These are phyloP conservation scores for Choristoneura fumiferana DNA, from an alignment of 1,140 invertebrate species.

Conservation along the genomic window DNA sequence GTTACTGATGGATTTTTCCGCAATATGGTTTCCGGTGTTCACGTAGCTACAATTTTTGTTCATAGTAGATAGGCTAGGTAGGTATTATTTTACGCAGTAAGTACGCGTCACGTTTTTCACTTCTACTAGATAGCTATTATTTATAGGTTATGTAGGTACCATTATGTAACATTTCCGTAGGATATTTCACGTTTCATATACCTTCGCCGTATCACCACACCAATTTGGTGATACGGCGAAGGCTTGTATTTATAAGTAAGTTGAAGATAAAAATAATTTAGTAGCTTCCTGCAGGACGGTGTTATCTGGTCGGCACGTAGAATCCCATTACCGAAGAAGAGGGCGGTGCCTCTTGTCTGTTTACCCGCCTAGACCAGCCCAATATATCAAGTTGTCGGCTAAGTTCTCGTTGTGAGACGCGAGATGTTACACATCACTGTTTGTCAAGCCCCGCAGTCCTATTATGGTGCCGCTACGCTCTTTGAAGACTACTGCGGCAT, in stretches of 20 bases:
- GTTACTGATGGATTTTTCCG: background rate
- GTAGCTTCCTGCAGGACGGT: slow-evolving; percentile 42
- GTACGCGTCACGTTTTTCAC: too few relatives aligned
- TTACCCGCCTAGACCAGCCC: slow-evolving; percentile 65
- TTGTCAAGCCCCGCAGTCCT: slow-evolving; percentile 54
- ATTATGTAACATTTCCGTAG: background rate
- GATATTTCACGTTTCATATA: background rate
- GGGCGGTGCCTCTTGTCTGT: slow-evolving; percentile 42
- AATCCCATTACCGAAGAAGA: background rate
- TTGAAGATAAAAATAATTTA: slow-evolving; percentile 68
- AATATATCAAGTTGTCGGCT: slow-evolving; percentile 72
- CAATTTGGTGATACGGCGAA: background rate
- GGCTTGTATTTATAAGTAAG: slow-evolving; percentile 23
- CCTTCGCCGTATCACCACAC: too few relatives aligned
- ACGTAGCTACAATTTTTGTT: background rate
- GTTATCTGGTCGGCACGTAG: slow-evolving; percentile 44
- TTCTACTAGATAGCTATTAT: too few relatives aligned
- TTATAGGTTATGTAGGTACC: too few relatives aligned
- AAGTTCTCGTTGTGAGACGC: slow-evolving; percentile 47
- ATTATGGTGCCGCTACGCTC: slow-evolving; percentile 37
- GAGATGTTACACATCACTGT: slow-evolving; percentile 54
- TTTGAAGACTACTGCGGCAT: slow-evolving; percentile 23
- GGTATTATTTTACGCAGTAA: background rate
- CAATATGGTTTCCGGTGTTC: background rate
- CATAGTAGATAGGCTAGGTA: too few relatives aligned